Evolutionary conservation across 2,113 vertebrate species (phyloP), one percentile per base, ranked within the genome.

Genomic region (Ranitomeya imitator): DNA sequence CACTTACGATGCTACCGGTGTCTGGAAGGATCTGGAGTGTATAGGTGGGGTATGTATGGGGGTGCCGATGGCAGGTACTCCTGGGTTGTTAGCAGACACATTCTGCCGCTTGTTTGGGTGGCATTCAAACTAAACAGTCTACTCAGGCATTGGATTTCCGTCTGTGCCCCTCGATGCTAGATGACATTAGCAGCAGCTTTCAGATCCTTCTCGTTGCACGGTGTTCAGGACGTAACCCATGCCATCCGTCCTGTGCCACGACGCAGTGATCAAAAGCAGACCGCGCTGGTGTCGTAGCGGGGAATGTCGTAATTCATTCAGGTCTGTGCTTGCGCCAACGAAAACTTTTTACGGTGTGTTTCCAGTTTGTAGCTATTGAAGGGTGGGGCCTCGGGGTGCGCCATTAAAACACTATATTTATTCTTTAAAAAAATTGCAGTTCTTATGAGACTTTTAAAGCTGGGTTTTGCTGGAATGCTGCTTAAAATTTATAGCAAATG

Each of bases 41-140:
- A 77, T 60, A 11, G 79, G 67, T 82, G 60, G 57, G 67, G 13
- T 65, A 78, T 57, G 45, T 51, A 77, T 57, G 52, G 71, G 73
- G 77, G 16, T 21, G 60, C 31, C 37, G 52, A 7, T 65, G 81
- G 73, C 81, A 83, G 80, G 79, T 83, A 55, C 79, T 74, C 59
- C n/a, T 18, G 81, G 59, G 67, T 26, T 21, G 57, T 60, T 16
- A 83, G 67, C 69, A 63, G 79, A 83, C 67, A 61, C 80, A 10
- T 26, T 57, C 52, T 83, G 87, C 87, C 73, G 69, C 81, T 84
- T 67, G 80, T 23, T 74, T 77, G 37, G 37, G 63, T 61, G 54
- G 60, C 57, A 18, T 21, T 84, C 80, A 78, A 78, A 12, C 31
- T 16, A 77, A 83, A 84, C 45, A 55, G 52, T 82, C 80, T 77